Evolutionary conservation across 1,140 invertebrate genomes (phyloP), one percentile per base, ranked within the genome.

Genomic region (Drosophila mayri): DNA sequence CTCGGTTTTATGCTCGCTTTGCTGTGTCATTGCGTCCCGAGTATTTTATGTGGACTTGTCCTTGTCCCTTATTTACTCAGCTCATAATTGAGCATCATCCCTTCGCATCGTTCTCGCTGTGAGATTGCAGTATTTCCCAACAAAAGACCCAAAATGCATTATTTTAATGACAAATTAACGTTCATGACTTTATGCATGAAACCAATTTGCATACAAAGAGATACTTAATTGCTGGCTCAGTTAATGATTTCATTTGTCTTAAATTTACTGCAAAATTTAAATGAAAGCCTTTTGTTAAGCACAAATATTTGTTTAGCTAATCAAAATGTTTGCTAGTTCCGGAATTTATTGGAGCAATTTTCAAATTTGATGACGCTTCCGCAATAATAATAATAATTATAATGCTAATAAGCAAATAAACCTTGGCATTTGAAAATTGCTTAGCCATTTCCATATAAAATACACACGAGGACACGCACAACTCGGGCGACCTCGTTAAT

Each of bases 121-220:
- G 54, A 57, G 25, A 20, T 41, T 70, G 65, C 65, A 76, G 41
- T 67, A 79, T 80, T 84, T 80, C 50, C 62, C 38, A 70, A 55
- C 30, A 55, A 80, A 73, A 52, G 61, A 64, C 37, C 57, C 44
- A 67, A 66, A 79, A 74, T 80, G 78, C 67, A 80, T 79, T 82
- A 79, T 82, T 87, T 82, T 82, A 81, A 82, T 82, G 83, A 87
- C 79, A 74, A 87, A 82, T 87, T 87, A 82, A 87, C 83, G 70
- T 87, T 86, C 75, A 83, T 80, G 76, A 76, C 72, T 77, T 78
- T 79, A 70, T 82, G 81, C 55, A 66, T 9, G 52, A 81, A 87
- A 60, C 43, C 61, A 80, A 87, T 87, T 87, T 87, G 83, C 84
- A 77, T 83, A 59, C 54, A 63, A 65, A 77, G 66, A 64, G 67